Conservation (phyloP, 2,113 vertebrate species). For the Festucalex cinctus region DNA sequence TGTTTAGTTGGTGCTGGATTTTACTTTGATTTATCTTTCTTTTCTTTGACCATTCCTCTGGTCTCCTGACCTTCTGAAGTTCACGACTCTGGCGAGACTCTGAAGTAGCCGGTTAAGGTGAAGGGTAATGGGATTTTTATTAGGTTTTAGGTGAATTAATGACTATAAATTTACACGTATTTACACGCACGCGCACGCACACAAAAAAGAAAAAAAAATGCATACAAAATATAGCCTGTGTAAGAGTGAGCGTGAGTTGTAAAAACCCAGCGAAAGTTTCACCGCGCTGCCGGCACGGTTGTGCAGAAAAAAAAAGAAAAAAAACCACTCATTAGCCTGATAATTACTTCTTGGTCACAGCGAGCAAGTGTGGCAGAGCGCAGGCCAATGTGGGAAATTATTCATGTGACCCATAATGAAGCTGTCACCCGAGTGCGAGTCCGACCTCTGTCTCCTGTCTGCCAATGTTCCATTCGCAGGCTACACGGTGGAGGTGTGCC, state of each 20-base stretch:
- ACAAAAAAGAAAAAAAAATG: no score
- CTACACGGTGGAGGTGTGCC: constrained; percentile 84
- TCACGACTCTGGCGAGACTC: no score
- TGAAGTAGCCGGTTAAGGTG: no score
- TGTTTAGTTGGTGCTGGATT: no score
- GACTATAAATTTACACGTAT: no score
- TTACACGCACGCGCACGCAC: no score
- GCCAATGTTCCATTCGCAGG: constrained; percentile 72
- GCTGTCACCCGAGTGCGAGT: constrained; percentile 30
- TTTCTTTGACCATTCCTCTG: no score
- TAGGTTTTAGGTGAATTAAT: no score
- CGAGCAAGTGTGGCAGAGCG: constrained; percentile 37
- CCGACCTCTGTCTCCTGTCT: constrained; percentile 28
- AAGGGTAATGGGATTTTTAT: no score
- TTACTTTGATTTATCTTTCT: no score
- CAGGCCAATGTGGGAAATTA: constrained; percentile 29
- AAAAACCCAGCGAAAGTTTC: constrained; percentile 7
- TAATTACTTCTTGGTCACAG: constrained; percentile 46
- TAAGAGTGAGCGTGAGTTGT: constrained; percentile 1
- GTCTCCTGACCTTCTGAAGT: no score
- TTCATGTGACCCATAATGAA: constrained; percentile 29
- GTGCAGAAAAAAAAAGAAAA: constrained; percentile 32
- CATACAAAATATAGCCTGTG: not conserved
- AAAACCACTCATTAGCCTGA: constrained; percentile 56
- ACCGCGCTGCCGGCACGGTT: constrained; percentile 7